Conservation (phyloP, 2,113 vertebrate genomes). For the Scolopax mira region DNA sequence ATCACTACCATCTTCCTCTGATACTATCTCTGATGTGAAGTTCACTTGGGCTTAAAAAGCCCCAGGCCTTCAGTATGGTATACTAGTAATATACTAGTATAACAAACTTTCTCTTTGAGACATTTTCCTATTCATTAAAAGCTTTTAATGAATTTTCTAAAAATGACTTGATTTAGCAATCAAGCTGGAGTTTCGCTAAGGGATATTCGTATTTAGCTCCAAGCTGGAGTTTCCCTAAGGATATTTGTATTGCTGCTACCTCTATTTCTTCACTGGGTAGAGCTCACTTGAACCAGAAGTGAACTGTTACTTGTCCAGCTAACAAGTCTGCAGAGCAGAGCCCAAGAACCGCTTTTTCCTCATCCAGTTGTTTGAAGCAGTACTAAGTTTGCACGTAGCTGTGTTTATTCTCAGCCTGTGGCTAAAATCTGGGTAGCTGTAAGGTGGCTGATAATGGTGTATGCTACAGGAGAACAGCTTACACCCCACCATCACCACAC, state of each 20-base stretch:
- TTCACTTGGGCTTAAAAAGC: neutral
- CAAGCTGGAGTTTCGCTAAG: neutral
- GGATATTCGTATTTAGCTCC: rapidly evolving
- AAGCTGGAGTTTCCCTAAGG: neutral
- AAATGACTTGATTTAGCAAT: neutral
- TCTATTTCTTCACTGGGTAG: neutral
- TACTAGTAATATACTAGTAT: too few relatives aligned
- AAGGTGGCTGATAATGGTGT: neutral
- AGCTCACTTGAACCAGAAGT: too few relatives aligned
- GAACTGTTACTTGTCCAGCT: neutral
- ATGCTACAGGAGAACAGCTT: neutral
- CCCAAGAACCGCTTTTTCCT: rapidly evolving
- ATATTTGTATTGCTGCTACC: neutral
- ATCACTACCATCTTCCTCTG: neutral
- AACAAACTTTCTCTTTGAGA: neutral
- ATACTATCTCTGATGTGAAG: neutral
- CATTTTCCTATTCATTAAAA: neutral
- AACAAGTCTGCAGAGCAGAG: neutral
- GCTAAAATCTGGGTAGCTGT: neutral
- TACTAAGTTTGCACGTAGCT: neutral
- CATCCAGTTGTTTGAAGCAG: neutral
- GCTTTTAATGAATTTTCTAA: neutral
- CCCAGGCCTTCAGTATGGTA: neutral
- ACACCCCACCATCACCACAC: too few relatives aligned
- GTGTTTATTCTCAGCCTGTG: neutral